These are phyloP conservation scores for Sciurus carolinensis DNA, from an alignment of 2,797 vertebrate genomes.

Conservation along the genomic window DNA sequence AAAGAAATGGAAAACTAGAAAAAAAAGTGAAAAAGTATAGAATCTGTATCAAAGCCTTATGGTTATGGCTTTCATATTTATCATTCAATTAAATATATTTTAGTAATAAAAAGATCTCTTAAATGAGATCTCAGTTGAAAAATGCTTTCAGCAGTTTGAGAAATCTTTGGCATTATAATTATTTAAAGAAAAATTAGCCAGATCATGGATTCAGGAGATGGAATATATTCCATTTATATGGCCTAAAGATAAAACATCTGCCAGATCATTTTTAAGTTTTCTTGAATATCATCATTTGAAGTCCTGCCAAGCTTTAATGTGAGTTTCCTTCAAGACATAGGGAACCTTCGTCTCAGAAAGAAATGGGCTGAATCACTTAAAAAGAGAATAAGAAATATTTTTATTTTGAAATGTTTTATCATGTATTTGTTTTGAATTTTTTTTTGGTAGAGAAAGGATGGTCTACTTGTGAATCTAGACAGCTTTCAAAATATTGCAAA, in stretches of 20 bases:
- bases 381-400: constrained; percentile 49
- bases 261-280: constrained; percentile 70
- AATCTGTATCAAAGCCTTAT: neutral
- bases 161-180: constrained; percentile 42
- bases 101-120: constrained; percentile 6
- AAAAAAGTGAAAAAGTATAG: neutral
- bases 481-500: constrained; percentile 86
- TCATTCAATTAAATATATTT: constrained; percentile 50
- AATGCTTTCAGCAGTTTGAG: neutral
- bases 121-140: neutral
- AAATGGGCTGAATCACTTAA: neutral
- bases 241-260: constrained; percentile 73
- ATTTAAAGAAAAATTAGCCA: constrained; percentile 59
- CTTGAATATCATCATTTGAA: constrained; percentile 69
- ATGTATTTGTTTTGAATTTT: constrained; percentile 76
- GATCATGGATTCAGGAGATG: constrained; percentile 25
- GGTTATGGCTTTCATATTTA: constrained; percentile 8
- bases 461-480: constrained; percentile 74
- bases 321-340: constrained; percentile 55
- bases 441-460: constrained; percentile 43
- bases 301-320: constrained; percentile 64
- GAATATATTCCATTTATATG: neutral
- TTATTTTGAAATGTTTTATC: constrained; percentile 65
- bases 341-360: constrained; percentile 1
- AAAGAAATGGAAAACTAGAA: neutral